These are phyloP conservation scores for Champsocephalus esox DNA, from an alignment of 2,797 vertebrate species.

Conservation along the genomic window DNA sequence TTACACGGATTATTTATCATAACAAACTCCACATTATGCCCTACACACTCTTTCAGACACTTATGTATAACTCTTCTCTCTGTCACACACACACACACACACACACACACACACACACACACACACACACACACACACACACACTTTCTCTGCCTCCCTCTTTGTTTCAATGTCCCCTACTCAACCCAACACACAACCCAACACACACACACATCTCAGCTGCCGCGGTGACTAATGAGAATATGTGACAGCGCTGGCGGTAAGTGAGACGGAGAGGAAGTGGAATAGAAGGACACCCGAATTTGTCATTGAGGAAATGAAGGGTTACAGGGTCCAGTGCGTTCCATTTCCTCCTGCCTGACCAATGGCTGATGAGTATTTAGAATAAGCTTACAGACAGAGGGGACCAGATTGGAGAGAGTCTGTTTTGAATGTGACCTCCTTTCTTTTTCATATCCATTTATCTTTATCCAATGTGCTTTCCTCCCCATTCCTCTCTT, in stretches of 20 bases:
- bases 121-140: constrained; percentile 4
- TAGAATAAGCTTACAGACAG: constrained; percentile 25
- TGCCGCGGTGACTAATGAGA: constrained; percentile 76
- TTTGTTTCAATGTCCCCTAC: too few species aligned
- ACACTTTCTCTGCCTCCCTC: neutral
- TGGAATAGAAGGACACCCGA: constrained; percentile 70
- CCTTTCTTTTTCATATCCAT: constrained; percentile 33
- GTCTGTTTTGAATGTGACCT: constrained; percentile 56
- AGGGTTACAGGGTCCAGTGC: constrained; percentile 59
- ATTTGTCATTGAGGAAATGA: constrained; percentile 78
- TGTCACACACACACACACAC: constrained; percentile 10
- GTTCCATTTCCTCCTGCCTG: constrained; percentile 47
- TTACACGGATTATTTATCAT: neutral
- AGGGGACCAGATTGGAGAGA: constrained; percentile 25
- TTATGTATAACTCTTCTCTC: constrained; percentile 29
- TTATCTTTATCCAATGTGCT: constrained; percentile 45
- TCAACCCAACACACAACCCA: neutral
- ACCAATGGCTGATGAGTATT: constrained; percentile 66
- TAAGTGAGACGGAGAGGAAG: constrained; percentile 75
- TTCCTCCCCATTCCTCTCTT: constrained; percentile 32
- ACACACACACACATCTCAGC: constrained; percentile 28
- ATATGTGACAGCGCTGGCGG: constrained; percentile 64
- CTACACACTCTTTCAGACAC: constrained; percentile 19
- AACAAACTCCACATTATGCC: neutral
- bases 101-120: constrained; percentile 12